phyloP scores from a whole-genome alignment of 1,140 invertebrate species.

The Vollenhovia emeryi region DNA sequence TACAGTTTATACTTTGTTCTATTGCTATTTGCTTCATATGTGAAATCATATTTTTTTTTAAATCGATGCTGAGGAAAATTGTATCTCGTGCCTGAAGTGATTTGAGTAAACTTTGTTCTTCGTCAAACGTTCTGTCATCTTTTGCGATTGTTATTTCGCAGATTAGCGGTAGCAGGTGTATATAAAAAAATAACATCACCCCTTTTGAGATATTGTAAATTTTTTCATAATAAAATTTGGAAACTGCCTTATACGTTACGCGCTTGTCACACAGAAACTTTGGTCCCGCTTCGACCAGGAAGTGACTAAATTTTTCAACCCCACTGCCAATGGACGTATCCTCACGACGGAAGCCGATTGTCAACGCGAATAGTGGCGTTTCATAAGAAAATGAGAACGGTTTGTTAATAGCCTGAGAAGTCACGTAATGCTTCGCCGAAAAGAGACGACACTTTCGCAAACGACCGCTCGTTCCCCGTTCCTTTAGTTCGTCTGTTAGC shows the following conservation, averaged over 20 bases:
- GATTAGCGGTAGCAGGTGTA: not conserved
- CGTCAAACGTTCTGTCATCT: not conserved
- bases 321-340: not conserved
- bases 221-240: not conserved
- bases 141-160: not conserved
- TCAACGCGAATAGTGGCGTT: conserved; percentile 20
- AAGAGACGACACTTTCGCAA: conserved; percentile 49
- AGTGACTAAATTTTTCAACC: not conserved
- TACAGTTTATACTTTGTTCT: not conserved
- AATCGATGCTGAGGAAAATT: not conserved
- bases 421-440: conserved; percentile 59
- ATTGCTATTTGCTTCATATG: not conserved
- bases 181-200: too few relatives aligned
- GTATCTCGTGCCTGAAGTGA: not conserved
- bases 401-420: conserved; percentile 54
- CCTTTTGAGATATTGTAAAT: not conserved
- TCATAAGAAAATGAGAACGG: conserved; percentile 36
- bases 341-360: not conserved
- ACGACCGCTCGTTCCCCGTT: not conserved
- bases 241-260: not conserved
- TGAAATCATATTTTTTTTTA: not conserved
- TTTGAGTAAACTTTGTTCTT: not conserved
- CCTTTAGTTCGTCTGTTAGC: conserved; percentile 44
- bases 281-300: not conserved
- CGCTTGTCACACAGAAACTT: not conserved